A percentile compares a stretch with the other conserved stretches of the same genome.
Evolutionary conservation across 1,140 invertebrate genomes (phyloP).

Genomic region (Diprion similis): DNA sequence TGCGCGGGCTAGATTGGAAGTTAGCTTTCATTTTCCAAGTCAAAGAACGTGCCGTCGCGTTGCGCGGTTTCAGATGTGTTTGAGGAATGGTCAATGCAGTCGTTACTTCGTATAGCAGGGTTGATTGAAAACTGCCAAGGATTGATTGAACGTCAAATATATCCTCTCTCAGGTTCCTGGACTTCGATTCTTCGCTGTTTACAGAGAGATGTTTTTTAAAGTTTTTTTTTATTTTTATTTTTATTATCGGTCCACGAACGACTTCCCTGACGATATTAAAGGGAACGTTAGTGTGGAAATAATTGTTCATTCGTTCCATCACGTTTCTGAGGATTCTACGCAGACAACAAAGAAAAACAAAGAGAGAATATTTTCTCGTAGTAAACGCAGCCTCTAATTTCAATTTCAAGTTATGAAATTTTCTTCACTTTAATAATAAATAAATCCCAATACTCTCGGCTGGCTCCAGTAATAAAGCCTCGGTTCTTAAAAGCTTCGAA

Average conservation of each 20-base stretch:
- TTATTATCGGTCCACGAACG: no score
- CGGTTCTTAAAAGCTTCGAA: not conserved
- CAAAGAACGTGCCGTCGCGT: not conserved
- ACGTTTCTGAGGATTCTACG: no score
- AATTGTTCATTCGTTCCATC: no score
- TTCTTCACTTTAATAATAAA: not conserved
- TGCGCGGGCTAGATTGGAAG: not conserved
- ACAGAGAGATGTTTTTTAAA: no score
- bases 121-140: not conserved
- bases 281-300: no score
- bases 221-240: no score
- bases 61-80: not conserved
- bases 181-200: no score
- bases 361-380: not conserved
- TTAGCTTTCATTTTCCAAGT: slow-evolving; percentile 2
- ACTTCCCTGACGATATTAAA: no score
- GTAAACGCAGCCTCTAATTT: not conserved
- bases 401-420: slow-evolving; percentile 3
- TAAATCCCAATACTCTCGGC: not conserved
- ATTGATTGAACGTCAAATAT: not conserved
- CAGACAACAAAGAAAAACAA: no score
- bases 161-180: no score
- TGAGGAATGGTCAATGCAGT: not conserved
- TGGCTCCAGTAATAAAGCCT: not conserved
- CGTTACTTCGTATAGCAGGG: not conserved